Evolutionary conservation across 1,140 invertebrate species (phyloP).

Genomic region (Orius insidiosus): DNA sequence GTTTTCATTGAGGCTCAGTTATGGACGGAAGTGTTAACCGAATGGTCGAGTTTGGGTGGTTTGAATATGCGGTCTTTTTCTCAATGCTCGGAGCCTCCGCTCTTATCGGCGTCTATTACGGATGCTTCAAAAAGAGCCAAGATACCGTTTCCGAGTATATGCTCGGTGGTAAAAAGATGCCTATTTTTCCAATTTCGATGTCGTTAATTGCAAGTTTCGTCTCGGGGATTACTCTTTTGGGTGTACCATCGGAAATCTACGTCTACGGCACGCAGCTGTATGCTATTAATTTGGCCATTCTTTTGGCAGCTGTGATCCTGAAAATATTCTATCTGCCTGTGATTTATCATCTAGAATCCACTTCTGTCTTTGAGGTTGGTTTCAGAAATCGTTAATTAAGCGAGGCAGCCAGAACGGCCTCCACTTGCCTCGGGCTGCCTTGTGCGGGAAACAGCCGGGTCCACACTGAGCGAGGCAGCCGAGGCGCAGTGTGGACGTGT

Average conservation of each 20-base stretch:
- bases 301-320: conserved; percentile 39
- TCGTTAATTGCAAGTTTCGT: conserved; percentile 58
- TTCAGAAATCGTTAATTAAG: background rate
- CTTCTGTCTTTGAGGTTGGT: conserved; percentile 45
- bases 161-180: conserved; percentile 48
- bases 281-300: conserved; percentile 44
- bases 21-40: too few species aligned
- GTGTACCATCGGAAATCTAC: conserved; percentile 74
- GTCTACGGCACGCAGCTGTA: conserved; percentile 56
- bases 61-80: conserved; percentile 41
- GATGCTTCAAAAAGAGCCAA: conserved; percentile 32
- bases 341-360: conserved; percentile 54
- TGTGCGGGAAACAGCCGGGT: too few species aligned
- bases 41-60: conserved; percentile 45
- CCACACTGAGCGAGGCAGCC: too few species aligned
- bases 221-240: conserved; percentile 75
- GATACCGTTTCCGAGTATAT: conserved; percentile 46
- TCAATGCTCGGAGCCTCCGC: conserved; percentile 57
- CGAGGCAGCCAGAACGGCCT: conserved; percentile 42
- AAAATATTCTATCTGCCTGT: conserved; percentile 46
- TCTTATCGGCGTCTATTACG: conserved; percentile 56
- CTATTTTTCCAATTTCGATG: conserved; percentile 61
- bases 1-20: too few species aligned
- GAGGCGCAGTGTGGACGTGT: too few species aligned
- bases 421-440: too few species aligned